phyloP scores from a whole-genome alignment of 2,797 vertebrate species.

The Molothrus aeneus region DNA sequence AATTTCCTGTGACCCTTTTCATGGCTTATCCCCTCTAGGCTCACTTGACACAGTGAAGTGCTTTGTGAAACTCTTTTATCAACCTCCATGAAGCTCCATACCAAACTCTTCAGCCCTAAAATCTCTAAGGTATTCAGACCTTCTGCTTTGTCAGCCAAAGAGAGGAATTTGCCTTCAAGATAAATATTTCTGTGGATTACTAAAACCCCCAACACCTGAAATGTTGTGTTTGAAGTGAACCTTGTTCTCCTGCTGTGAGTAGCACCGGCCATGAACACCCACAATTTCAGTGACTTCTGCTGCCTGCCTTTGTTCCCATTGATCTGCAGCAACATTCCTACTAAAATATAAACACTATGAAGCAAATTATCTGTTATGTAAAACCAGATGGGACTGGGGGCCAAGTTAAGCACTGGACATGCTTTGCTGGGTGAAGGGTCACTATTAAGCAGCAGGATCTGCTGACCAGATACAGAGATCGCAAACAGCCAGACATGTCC shows the following conservation, averaged over 20 bases:
- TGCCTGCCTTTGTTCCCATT: background rate
- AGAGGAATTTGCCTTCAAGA: background rate
- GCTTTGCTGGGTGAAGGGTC: background rate
- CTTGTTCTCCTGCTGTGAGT: background rate
- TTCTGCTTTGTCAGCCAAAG: background rate
- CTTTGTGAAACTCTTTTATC: background rate
- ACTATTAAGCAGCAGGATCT: background rate
- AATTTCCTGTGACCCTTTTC: conserved; percentile 6
- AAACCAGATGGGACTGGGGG: background rate
- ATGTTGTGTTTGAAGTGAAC: background rate
- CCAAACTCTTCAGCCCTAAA: background rate
- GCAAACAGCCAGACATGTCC: background rate
- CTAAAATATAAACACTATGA: background rate
- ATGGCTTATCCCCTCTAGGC: background rate
- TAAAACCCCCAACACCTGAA: background rate
- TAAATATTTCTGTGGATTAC: background rate
- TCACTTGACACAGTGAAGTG: background rate
- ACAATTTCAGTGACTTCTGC: background rate
- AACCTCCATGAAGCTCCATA: background rate
- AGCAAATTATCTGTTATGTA: background rate
- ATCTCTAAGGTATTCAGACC: background rate
- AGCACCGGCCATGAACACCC: background rate
- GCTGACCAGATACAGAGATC: background rate
- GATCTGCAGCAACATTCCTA: background rate
- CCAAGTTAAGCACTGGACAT: background rate